Conservation (phyloP, 2,888 invertebrate species). For the Cistogaster globosa region DNA sequence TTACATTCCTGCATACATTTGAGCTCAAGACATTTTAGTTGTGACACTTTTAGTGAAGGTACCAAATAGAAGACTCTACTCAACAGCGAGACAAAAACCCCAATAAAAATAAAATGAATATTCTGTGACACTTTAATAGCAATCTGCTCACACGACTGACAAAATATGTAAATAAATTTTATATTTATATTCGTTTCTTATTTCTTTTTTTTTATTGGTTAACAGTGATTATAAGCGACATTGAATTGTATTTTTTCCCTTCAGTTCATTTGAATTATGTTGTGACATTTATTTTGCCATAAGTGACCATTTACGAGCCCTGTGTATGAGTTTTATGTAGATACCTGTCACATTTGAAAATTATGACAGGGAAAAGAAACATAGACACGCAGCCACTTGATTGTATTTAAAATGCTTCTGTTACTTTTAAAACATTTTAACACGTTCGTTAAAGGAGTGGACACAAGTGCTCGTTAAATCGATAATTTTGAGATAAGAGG, state of each 20-base stretch:
- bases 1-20: conserved; percentile 36
- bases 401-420: conserved; percentile 30
- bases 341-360: conserved; percentile 52
- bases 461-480: conserved; percentile 38
- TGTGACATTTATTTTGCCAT: conserved; percentile 69
- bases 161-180: conserved; percentile 50
- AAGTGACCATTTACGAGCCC: conserved; percentile 60
- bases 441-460: conserved; percentile 58
- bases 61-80: neutral
- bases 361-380: conserved; percentile 43
- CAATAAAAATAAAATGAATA: conserved; percentile 66
- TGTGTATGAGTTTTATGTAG: conserved; percentile 25
- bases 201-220: conserved; percentile 23
- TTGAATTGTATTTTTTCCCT: neutral
- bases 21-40: neutral
- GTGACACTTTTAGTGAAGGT: conserved; percentile 27
- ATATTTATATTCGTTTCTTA: neutral
- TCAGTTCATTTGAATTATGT: conserved; percentile 56
- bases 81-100: conserved; percentile 6
- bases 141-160: conserved; percentile 25
- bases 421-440: conserved; percentile 46
- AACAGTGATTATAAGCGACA: neutral
- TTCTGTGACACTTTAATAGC: conserved; percentile 58
- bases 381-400: conserved; percentile 16
- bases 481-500: conserved; percentile 32